Percentiles rank a stretch among this genome's conserved stretches.
phyloP scores from a whole-genome alignment of 2,888 invertebrate species.

The Dysmachus trigonus region DNA sequence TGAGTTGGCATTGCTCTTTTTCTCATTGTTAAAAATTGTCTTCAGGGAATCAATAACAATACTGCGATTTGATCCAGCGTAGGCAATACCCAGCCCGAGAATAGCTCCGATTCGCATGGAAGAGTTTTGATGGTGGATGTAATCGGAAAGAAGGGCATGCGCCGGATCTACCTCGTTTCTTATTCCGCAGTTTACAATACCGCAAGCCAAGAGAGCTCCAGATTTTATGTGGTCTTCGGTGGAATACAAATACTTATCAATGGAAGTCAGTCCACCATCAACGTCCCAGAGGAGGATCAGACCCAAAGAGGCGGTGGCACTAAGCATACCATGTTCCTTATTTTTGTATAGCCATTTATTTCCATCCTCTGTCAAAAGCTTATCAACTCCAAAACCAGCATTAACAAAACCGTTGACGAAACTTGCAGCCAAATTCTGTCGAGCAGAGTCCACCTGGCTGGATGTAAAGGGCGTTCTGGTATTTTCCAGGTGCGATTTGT shows the following conservation, averaged over 20 bases:
- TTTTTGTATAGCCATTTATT: slow-evolving; percentile 94
- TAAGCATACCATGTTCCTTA: slow-evolving; percentile 97
- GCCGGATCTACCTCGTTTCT: slow-evolving; percentile 98
- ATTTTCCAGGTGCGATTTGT: slow-evolving; percentile 96
- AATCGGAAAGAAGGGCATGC: slow-evolving; percentile 92
- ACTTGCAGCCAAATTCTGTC: slow-evolving; percentile 95
- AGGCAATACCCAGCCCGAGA: slow-evolving; percentile 89
- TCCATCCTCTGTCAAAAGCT: slow-evolving; percentile 86
- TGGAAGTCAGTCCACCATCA: slow-evolving; percentile 96
- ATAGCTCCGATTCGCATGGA: slow-evolving; percentile 81
- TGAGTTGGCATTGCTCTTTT: slow-evolving; percentile 68
- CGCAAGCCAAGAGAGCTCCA: slow-evolving; percentile 94
- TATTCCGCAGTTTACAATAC: slow-evolving; percentile 97
- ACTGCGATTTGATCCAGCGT: slow-evolving; percentile 94
- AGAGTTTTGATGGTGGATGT: slow-evolving; percentile 84
- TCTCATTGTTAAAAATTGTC: slow-evolving; percentile 75
- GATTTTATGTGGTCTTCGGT: slow-evolving; percentile 97
- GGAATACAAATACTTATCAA: slow-evolving; percentile 97
- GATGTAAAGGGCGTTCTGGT: slow-evolving; percentile 78
- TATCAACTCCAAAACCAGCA: slow-evolving; percentile 96
- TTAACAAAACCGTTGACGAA: slow-evolving; percentile 99
- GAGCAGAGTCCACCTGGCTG: slow-evolving; percentile 89
- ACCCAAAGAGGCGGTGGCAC: slow-evolving; percentile 96
- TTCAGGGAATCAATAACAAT: slow-evolving; percentile 85
- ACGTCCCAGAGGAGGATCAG: slow-evolving; percentile 98